Evolutionary conservation across 1,140 invertebrate species (phyloP), one percentile per base, ranked within the genome.

Genomic region (Rhyacophila brunnea): DNA sequence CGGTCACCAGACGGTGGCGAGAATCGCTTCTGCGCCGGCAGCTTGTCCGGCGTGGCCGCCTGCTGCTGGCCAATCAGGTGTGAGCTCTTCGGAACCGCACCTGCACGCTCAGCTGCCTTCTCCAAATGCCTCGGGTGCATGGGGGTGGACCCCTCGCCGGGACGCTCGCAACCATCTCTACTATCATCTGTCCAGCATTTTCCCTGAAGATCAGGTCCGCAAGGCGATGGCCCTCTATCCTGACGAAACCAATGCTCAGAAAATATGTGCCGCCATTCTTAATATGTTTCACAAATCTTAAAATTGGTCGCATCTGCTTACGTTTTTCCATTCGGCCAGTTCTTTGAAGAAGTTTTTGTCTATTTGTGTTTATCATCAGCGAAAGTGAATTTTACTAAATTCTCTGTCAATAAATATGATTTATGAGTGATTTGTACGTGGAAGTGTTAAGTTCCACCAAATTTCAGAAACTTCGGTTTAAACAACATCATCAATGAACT

Each of bases 221-320:
- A 82, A 87, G 20, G 92, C 89, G 0, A 91, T 96, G 89, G 83
- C 87, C 45, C 71, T 89, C 40, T 89, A 91, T 75, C 94, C 93
- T 0, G 87, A 92, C 23, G 91, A 95, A 71, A 92, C 86, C 1
- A 89, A 95, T 74, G 85, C 92, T 0, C 87, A 95, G 68, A 88
- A 88, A 67, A 90, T 96, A 62, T 96, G 93, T 77, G 88, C 90
- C 32, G 86, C 90, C 53, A 92, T 96, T 62, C 74, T 95, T 50
- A 79, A 81, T 17, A 86, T 89, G 80, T 89, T 88, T 77, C 85
- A 48, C 14, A 60, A 60, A 54, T 6, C 35, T 11, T 55, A 57
- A 58, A 49, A 57, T 42, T 55, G 46, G 17, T 34, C 42, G 36
- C 9, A 28, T 3, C 6, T 1, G 50, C 35, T 40, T 14, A 36